Evolutionary conservation across 2,888 invertebrate genomes (phyloP).

Genomic region (Drosophila yooni): DNA sequence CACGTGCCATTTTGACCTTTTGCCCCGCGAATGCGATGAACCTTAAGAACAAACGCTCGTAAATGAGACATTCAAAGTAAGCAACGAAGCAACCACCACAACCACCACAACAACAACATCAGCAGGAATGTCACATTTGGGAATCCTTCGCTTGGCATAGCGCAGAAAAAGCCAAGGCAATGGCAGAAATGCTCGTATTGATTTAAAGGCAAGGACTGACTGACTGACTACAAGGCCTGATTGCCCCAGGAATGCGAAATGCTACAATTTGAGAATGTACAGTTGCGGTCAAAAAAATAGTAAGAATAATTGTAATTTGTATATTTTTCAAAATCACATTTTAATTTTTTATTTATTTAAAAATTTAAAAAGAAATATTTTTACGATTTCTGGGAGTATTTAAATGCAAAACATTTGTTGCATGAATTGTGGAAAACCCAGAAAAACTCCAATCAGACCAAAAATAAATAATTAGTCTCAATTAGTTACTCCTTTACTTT

Average conservation of each 20-base stretch:
- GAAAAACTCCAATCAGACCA: too few species aligned
- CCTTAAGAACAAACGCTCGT: constrained; percentile 62
- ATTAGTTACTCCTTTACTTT: too few species aligned
- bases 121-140: constrained; percentile 63
- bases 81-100: constrained; percentile 37
- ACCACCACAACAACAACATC: constrained; percentile 37
- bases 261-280: not conserved
- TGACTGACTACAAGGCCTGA: constrained; percentile 12
- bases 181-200: constrained; percentile 35
- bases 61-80: constrained; percentile 70
- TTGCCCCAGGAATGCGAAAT: constrained; percentile 3
- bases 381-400: too few species aligned
- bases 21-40: constrained; percentile 60
- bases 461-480: too few species aligned
- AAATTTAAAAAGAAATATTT: too few species aligned
- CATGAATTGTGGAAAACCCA: too few species aligned
- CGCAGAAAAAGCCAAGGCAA: constrained; percentile 43
- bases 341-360: not conserved
- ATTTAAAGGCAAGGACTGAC: constrained; percentile 49
- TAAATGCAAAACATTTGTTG: too few species aligned
- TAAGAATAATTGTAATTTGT: not conserved
- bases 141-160: constrained; percentile 62
- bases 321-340: not conserved
- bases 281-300: not conserved
- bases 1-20: constrained; percentile 61